These are phyloP conservation scores for Diploscapter pachys DNA, from an alignment of 1,140 invertebrate genomes.

Conservation along the genomic window DNA sequence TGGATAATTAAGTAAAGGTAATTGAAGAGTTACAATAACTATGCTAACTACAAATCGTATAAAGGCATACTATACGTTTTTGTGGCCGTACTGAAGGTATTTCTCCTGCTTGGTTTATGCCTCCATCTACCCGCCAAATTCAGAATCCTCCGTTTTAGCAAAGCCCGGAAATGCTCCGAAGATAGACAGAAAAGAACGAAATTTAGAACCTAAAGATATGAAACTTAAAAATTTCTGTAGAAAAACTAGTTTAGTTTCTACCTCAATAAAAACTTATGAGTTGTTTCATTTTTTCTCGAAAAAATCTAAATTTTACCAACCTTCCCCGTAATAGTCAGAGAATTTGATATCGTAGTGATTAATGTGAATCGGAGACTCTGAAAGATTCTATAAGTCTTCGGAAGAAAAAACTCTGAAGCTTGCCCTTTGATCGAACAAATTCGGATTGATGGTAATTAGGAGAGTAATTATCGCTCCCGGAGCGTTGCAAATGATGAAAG, in stretches of 20 bases:
- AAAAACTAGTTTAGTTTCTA: too few species aligned
- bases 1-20: too few species aligned
- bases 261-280: too few species aligned
- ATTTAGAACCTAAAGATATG: slow-evolving; percentile 6
- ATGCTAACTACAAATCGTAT: too few species aligned
- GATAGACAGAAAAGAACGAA: slow-evolving; percentile 23
- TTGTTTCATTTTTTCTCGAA: too few species aligned
- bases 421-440: slow-evolving; percentile 4
- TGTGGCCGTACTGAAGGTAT: slow-evolving; percentile 9
- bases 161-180: slow-evolving; percentile 18
- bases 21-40: too few species aligned
- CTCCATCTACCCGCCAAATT: background rate
- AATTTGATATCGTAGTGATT: background rate
- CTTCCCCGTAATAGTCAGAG: slow-evolving; percentile 10
- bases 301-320: too few species aligned
- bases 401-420: background rate
- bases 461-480: slow-evolving; percentile 12
- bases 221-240: too few species aligned
- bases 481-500: slow-evolving; percentile 16
- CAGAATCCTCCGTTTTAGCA: slow-evolving; percentile 7
- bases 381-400: too few species aligned
- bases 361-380: too few species aligned
- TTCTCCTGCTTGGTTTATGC: slow-evolving; percentile 1
- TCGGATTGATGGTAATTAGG: slow-evolving; percentile 7
- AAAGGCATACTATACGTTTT: background rate